Evolutionary conservation across 2,797 vertebrate genomes (phyloP).

Genomic region (Prionace glauca): DNA sequence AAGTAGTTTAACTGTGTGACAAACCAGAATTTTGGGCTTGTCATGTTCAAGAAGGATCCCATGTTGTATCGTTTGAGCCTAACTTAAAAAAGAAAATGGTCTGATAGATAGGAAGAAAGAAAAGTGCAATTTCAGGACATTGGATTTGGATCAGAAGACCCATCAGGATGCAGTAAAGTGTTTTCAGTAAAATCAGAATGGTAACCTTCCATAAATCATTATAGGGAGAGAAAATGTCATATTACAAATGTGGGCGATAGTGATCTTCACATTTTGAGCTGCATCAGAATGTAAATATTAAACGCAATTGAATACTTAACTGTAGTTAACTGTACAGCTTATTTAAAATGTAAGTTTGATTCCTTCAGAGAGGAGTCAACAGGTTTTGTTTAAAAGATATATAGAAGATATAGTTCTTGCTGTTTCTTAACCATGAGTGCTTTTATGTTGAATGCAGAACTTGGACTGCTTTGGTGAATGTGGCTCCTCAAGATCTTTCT

Average conservation of each 20-base stretch:
- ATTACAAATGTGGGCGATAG: background rate
- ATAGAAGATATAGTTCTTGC: background rate
- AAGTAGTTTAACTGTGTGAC: background rate
- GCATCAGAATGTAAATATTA: constrained; percentile 25
- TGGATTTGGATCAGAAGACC: background rate
- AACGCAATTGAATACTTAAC: constrained; percentile 1
- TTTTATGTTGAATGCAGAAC: background rate
- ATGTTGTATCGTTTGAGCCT: background rate
- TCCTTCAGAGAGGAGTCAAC: background rate
- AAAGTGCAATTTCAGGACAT: constrained; percentile 31
- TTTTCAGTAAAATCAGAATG: background rate
- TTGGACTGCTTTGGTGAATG: constrained; percentile 21
- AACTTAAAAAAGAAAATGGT: background rate
- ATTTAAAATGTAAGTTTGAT: constrained; percentile 1
- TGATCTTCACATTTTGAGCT: background rate
- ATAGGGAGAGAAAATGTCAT: background rate
- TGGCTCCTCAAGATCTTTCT: constrained; percentile 56
- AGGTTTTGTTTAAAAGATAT: background rate
- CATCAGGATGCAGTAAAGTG: background rate
- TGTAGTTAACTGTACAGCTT: background rate
- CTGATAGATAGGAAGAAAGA: background rate
- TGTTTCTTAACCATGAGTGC: constrained; percentile 3
- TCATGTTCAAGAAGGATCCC: background rate
- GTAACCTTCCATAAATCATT: background rate
- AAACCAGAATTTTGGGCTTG: constrained; percentile 1